Evolutionary conservation across 2,888 invertebrate species (phyloP), one percentile per base, ranked within the genome.

Genomic region (Rugalucina vietnamica): DNA sequence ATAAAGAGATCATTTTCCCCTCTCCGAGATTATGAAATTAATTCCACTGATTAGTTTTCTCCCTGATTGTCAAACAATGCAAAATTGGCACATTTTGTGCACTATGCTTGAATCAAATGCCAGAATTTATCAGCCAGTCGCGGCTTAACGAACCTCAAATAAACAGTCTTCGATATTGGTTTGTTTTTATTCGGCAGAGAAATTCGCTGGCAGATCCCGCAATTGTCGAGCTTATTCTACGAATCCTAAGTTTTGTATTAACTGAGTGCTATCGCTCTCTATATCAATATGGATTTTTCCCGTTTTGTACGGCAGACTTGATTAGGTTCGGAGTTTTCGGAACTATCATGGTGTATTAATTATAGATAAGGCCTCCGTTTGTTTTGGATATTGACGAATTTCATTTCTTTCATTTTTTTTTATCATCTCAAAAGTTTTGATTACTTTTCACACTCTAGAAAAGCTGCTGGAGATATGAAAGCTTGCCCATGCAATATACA

Each of bases 321-420:
- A 87, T 87, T 87, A 85, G 85, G 82, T 87, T 74, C 81, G 81
- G 81, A 85, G 78, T 82, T 87, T 86, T 84, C 79, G 86, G 82
- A 87, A 80, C 84, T 85, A 87, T 87, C 87, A 85, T 82, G 72
- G 84, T 85, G 87, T 88, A 88, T 88, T 88, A 88, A 88, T 88
- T 88, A 88, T 85, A 88, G 88, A 88, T 88, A 88, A 88, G 84
- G 81, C 75, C 50, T 85, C 82, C 84, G 83, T 85, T 88, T 88
- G 82, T 81, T 79, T 78, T 65, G 85, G 82, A 82, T 88, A 85
- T 82, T 76, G 81, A 83, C 76, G 85, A 85, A 82, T 82, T 81
- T 79, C 81, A 69, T 82, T 85, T 78, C 60, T 75, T 75, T 82
- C 43, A 70, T 74, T 79, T 85, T 78, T 84, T 69, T 76, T 69